phyloP scores from a whole-genome alignment of 2,888 invertebrate species.

The Oligia strigilis region DNA sequence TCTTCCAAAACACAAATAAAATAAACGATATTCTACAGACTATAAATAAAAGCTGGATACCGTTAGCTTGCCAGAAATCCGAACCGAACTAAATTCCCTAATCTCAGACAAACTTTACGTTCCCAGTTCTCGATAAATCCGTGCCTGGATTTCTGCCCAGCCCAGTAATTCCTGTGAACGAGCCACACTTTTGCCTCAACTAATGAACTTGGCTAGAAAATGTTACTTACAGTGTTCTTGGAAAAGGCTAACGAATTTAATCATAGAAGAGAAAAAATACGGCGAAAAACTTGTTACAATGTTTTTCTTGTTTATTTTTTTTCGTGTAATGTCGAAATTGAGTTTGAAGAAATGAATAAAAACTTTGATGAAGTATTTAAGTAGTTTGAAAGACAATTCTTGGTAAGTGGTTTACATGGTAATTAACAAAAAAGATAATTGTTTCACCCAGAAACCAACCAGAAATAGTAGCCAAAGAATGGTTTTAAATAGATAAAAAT shows the following conservation, averaged over 20 bases:
- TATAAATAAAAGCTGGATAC: conserved; percentile 5
- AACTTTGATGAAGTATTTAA: not conserved
- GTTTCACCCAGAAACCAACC: too few species aligned
- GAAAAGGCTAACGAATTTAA: conserved; percentile 51
- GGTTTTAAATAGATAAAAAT: too few species aligned
- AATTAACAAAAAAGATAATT: too few species aligned
- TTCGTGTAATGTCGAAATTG: not conserved
- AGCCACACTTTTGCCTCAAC: conserved; percentile 53
- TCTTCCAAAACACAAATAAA: conserved; percentile 5
- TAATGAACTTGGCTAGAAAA: conserved; percentile 57
- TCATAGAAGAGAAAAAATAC: conserved; percentile 37
- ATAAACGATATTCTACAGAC: not conserved
- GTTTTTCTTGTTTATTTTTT: not conserved
- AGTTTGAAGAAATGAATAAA: not conserved
- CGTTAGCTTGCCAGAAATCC: conserved; percentile 19
- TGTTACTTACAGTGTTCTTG: conserved; percentile 49
- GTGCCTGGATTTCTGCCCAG: conserved; percentile 62
- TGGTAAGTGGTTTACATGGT: not conserved
- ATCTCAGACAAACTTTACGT: conserved; percentile 49
- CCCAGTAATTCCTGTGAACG: conserved; percentile 52
- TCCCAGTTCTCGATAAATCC: conserved; percentile 53
- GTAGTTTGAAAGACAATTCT: not conserved
- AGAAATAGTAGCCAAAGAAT: too few species aligned
- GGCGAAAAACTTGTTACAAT: conserved; percentile 6
- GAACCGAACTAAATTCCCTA: conserved; percentile 51